These are phyloP conservation scores for Atta colombica DNA, from an alignment of 1,140 invertebrate species.

Conservation along the genomic window DNA sequence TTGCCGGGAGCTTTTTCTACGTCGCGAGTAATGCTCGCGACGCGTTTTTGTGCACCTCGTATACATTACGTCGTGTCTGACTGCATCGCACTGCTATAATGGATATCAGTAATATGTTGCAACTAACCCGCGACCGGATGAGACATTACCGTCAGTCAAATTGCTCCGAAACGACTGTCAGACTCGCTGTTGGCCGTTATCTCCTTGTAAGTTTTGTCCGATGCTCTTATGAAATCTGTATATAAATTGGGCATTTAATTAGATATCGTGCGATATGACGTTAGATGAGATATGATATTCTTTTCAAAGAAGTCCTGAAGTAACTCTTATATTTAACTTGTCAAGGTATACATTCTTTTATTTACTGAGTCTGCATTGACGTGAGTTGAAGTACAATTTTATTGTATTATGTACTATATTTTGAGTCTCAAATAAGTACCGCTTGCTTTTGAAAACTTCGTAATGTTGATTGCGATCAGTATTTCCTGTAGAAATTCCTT, in stretches of 20 bases:
- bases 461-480: conserved; percentile 69
- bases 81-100: conserved; percentile 41
- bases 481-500: conserved; percentile 72
- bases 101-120: conserved; percentile 57
- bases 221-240: not conserved
- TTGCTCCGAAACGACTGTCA: not conserved
- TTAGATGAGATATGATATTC: not conserved
- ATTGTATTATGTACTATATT: not conserved
- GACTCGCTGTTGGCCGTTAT: not conserved
- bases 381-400: not conserved
- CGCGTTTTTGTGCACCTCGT: conserved; percentile 49
- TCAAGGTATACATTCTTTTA: not conserved
- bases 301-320: not conserved
- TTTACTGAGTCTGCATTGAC: not conserved
- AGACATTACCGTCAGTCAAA: conserved; percentile 29
- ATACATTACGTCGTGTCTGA: conserved; percentile 35
- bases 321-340: not conserved
- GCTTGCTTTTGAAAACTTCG: conserved; percentile 39
- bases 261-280: not conserved
- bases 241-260: not conserved
- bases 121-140: conserved; percentile 12
- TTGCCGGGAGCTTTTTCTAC: conserved; percentile 36
- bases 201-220: not conserved
- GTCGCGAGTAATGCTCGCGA: conserved; percentile 40
- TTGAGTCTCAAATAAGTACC: conserved; percentile 44